Evolutionary conservation across 2,797 vertebrate species (phyloP), one percentile per base, ranked within the genome.

Genomic region (Furcifer pardalis): DNA sequence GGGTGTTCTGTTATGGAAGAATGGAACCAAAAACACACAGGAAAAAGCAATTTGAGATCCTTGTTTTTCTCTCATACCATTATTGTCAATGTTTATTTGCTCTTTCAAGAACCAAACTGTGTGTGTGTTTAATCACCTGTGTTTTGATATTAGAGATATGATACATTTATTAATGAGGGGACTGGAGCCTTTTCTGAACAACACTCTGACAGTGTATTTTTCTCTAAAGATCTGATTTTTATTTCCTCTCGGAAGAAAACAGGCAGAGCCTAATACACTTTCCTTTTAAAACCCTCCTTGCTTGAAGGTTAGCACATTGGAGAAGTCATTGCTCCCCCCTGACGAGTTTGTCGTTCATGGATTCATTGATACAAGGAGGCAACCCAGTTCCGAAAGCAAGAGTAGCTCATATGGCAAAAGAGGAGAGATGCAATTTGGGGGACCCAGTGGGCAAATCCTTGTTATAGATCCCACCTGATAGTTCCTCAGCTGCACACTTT

Each of bases 31-130:
- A 95, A 94, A 93, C 93, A 95, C 91, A 9, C 12, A 35, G 6
- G 37, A 40, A 35, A 23, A n/a, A 46, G 89, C 94, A 86, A 81
- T 91, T 91, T 92, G 82, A 84, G 90, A 90, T 89, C 49, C 90
- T 92, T 94, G 92, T 60, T 90, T 93, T 94, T 90, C 89, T 85
- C 92, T 93, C 89, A 86, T 91, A 90, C 90, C 81, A 82, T 94
- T 94, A 91, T 94, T 95, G 95, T 94, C 93, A 89, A 84, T 87
- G 87, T 90, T 91, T 93, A 93, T 89, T 92, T 94, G 88, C 90
- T 93, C 84, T 76, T 94, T 93, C 86, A 87, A 91, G 93, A 92
- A 94, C 91, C 93, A 94, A 95, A 93, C 52, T 35, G 4, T 37
- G n/a, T 35, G 4, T 37, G n/a, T 94, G 90, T 93, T 91, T 95